Evolutionary conservation across 2,888 invertebrate species (phyloP), one percentile per base, ranked within the genome.

Genomic region (Sphaeridia pumilis): DNA sequence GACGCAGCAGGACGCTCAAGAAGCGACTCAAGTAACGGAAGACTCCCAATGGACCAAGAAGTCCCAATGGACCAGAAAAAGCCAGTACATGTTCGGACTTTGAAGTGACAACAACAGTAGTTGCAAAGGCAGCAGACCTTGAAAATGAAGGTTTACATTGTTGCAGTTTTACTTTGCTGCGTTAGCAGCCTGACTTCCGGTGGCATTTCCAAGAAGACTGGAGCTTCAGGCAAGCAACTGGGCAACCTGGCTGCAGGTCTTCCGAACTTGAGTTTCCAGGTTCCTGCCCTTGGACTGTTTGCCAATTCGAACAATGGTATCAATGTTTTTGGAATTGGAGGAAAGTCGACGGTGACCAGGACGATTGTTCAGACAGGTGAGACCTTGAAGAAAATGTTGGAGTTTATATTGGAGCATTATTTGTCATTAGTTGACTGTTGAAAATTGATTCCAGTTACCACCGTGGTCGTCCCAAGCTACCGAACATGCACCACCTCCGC

Each of bases 361-460:
- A 63, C 62, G 0, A 17, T 60, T 0, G 46, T 63, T 3, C 54
- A 54, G 1, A 62, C 62, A 28, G 62, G 60, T 60, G 47, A 52
- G 12, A 10, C 31, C n/a, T n/a, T n/a, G n/a, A n/a, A n/a, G n/a
- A n/a, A n/a, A n/a, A 17, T 24, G 21, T 20, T 3, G 38, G 25
- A 36, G 14, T 10, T n/a, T 24, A 24, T 17, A 4, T 14, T n/a
- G n/a, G n/a, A 46, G 31, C 14, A 26, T 46, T 31, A 4, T 44
- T 44, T 26, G n/a, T 25, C 14, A n/a, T 5, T 5, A 17, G 20
- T 44, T 44, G 27, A 10, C 7, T 43, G 28, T n/a, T n/a, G n/a
- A n/a, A n/a, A n/a, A 44, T 44, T 53, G 28, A 44, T 34, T 49
- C 5, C 28, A 56, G 59, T 61, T 20, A 46, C 54, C 10, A 61